These are phyloP conservation scores for Eonycteris spelaea DNA, from an alignment of 2,113 vertebrate genomes.

Conservation along the genomic window DNA sequence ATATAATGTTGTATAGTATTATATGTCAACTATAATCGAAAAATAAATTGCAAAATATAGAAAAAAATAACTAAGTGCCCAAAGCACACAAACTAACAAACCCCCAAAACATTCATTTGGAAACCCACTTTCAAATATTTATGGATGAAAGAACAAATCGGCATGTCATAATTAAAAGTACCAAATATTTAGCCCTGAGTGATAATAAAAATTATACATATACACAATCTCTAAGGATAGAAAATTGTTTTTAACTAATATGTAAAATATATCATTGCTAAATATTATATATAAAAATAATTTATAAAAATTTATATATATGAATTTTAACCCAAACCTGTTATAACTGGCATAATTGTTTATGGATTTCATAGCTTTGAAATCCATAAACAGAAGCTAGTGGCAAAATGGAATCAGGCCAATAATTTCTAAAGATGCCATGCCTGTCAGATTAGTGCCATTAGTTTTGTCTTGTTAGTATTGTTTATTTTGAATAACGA, in stretches of 20 bases:
- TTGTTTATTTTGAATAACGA: neutral
- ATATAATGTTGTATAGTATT: neutral
- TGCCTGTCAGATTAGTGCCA: neutral
- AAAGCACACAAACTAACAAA: neutral
- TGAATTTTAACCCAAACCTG: neutral
- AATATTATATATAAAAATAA: neutral
- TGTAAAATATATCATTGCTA: neutral
- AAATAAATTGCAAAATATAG: neutral
- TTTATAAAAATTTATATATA: neutral
- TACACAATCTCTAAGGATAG: neutral
- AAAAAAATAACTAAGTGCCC: neutral
- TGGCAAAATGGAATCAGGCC: neutral
- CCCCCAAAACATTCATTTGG: neutral
- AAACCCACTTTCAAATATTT: neutral
- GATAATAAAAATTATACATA: neutral
- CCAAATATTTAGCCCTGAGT: neutral
- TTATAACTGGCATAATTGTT: neutral
- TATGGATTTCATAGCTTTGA: neutral
- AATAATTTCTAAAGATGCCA: slow-evolving; percentile 7
- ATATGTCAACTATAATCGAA: neutral
- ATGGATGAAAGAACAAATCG: neutral
- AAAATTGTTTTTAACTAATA: neutral
- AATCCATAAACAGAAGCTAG: neutral
- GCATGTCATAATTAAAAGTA: neutral
- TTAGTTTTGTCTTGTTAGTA: neutral